Evolutionary conservation across 2,113 vertebrate genomes (phyloP), one percentile per base, ranked within the genome.

Genomic region (Guaruba guarouba): DNA sequence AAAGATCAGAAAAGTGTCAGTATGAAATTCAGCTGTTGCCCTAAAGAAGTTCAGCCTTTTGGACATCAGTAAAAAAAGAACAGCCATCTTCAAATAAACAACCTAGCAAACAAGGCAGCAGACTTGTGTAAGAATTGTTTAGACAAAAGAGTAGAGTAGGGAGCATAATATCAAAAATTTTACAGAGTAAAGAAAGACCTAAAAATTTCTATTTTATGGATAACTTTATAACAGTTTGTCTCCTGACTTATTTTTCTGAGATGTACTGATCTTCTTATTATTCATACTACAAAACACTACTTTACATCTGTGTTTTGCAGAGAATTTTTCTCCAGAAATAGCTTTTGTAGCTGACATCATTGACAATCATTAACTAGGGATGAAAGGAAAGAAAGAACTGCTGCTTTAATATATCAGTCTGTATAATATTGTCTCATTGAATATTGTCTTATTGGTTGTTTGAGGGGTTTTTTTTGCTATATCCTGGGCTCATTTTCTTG

Each of bases 391-490:
- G 29, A 92, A 63, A 88, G 28, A 96, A 90, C 27, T 73, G 4
- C 27, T 78, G 22, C 11, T 49, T 51, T 93, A 73, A 86, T 91
- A 88, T 83, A 83, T 93, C 63, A 62, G 12, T 82, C 23, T 49
- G 9, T 79, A 92, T 95, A 95, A 76, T 88, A 67, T n/a, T 18
- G 25, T 43, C n/a, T 93, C 89, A 84, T 70, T 73, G 67, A 49
- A 52, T 63, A 35, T 5, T 28, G 11, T 27, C 18, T 23, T 44
- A 17, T n/a, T 37, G 5, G 33, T 62, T 39, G 37, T 22, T 43
- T 33, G 11, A 17, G 19, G 17, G 1, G 35, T 23, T 23, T 18
- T 23, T 77, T 63, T 39, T 6, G 27, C 57, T 92, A 5, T 88
- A 91, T 93, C 95, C 96, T 95, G 27, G 84, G 41, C 41, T 76